phyloP scores from a whole-genome alignment of 2,888 invertebrate species.

The Pollenia griseotomentosa region DNA sequence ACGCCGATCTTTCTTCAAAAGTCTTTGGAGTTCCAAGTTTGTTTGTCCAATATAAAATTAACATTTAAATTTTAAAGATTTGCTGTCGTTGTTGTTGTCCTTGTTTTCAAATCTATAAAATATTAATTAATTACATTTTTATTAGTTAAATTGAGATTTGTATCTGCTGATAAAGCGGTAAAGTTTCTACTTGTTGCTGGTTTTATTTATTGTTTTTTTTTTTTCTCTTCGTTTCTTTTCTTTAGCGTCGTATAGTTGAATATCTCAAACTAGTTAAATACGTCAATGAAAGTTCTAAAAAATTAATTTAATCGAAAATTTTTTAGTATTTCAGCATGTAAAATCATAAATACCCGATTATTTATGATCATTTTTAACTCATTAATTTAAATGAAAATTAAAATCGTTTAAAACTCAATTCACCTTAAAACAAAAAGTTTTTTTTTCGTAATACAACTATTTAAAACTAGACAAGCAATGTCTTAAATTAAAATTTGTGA shows the following conservation, averaged over 20 bases:
- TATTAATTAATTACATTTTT: constrained; percentile 71
- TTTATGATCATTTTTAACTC: constrained; percentile 62
- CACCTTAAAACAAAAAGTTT: neutral
- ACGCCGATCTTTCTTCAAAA: constrained; percentile 7
- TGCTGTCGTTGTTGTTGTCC: neutral
- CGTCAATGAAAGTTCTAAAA: constrained; percentile 63
- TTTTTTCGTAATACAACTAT: constrained; percentile 20
- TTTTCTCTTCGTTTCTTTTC: neutral
- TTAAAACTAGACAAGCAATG: constrained; percentile 51
- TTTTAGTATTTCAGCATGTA: constrained; percentile 30
- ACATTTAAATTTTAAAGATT: constrained; percentile 3
- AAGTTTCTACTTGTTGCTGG: constrained; percentile 36
- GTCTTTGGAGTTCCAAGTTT: neutral
- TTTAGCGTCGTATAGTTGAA: neutral
- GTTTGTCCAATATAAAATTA: constrained; percentile 5
- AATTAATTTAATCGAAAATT: constrained; percentile 24
- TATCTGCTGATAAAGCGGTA: constrained; percentile 43
- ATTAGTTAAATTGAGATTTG: constrained; percentile 53
- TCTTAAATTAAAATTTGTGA: constrained; percentile 23
- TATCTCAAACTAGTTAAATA: constrained; percentile 31
- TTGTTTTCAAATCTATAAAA: constrained; percentile 54
- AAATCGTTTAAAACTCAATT: constrained; percentile 40
- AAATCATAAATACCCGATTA: constrained; percentile 65
- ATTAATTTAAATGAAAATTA: constrained; percentile 49
- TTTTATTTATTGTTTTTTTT: constrained; percentile 12